These are phyloP conservation scores for Indicator maculatus DNA, from an alignment of 2,113 vertebrate genomes.

Conservation along the genomic window DNA sequence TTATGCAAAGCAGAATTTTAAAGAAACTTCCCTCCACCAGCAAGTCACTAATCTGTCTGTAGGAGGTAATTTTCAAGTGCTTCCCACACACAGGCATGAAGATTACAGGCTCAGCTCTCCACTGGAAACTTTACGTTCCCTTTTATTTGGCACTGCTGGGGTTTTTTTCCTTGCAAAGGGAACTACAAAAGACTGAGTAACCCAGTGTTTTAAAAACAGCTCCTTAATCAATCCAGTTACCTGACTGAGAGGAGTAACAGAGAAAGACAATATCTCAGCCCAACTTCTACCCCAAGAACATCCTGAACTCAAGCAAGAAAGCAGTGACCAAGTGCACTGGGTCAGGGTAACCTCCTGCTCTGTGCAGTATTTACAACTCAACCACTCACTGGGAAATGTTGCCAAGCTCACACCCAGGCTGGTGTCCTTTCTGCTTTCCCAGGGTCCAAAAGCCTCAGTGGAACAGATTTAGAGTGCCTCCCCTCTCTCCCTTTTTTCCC, in stretches of 20 bases:
- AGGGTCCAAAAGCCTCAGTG: too few species aligned
- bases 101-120: conserved; percentile 34
- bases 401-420: not conserved
- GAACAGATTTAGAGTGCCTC: too few species aligned
- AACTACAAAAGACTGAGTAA: conserved; percentile 63
- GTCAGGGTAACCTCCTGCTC: not conserved
- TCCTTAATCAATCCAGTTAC: conserved; percentile 51
- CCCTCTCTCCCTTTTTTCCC: too few species aligned
- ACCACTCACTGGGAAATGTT: not conserved
- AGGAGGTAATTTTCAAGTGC: conserved; percentile 51
- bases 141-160: not conserved
- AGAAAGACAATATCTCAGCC: conserved; percentile 52
- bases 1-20: conserved; percentile 34
- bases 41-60: conserved; percentile 43
- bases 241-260: conserved; percentile 59
- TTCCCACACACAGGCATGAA: conserved; percentile 39
- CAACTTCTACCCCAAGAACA: conserved; percentile 3
- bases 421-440: too few species aligned
- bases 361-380: not conserved
- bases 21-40: not conserved
- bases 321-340: not conserved
- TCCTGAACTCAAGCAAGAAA: not conserved
- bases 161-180: conserved; percentile 37
- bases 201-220: conserved; percentile 68
- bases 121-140: not conserved